Percentiles rank a stretch among this genome's conserved stretches.
phyloP scores from a whole-genome alignment of 37 sponge, comb jelly and placozoan species.

The Aplysina aerophoba region DNA sequence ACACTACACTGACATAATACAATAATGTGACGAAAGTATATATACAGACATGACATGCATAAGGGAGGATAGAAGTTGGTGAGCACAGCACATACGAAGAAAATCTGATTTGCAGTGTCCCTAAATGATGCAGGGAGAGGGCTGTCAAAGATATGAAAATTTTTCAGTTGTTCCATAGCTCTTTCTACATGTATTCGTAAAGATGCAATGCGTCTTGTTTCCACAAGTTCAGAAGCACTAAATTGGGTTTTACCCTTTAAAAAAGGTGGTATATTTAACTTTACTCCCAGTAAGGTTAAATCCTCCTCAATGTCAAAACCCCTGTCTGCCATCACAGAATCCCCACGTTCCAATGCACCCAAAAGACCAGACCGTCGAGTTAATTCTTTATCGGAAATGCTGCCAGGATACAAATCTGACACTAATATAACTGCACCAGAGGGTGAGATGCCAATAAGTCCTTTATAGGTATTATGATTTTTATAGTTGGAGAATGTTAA shows the following conservation, averaged over 20 bases:
- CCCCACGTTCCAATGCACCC: constrained; percentile 43
- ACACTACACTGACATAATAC: not conserved
- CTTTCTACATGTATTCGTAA: constrained; percentile 66
- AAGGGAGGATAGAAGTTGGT: constrained; percentile 54
- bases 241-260: constrained; percentile 51
- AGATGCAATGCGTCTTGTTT: constrained; percentile 55
- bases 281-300: constrained; percentile 42
- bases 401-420: constrained; percentile 49
- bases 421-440: constrained; percentile 50
- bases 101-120: constrained; percentile 38
- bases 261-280: constrained; percentile 69
- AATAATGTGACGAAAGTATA: not conserved
- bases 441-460: constrained; percentile 54
- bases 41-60: constrained; percentile 12
- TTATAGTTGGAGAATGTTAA: constrained; percentile 57
- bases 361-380: constrained; percentile 51
- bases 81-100: constrained; percentile 58
- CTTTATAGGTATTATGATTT: constrained; percentile 61
- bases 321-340: constrained; percentile 65
- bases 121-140: constrained; percentile 39
- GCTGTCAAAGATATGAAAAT: constrained; percentile 61
- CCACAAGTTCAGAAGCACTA: constrained; percentile 21
- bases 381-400: constrained; percentile 56
- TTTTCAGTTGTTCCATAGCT: constrained; percentile 57
- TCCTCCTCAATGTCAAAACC: constrained; percentile 74